Conservation (phyloP, 2,113 vertebrate species). For the Scopus umbretta region DNA sequence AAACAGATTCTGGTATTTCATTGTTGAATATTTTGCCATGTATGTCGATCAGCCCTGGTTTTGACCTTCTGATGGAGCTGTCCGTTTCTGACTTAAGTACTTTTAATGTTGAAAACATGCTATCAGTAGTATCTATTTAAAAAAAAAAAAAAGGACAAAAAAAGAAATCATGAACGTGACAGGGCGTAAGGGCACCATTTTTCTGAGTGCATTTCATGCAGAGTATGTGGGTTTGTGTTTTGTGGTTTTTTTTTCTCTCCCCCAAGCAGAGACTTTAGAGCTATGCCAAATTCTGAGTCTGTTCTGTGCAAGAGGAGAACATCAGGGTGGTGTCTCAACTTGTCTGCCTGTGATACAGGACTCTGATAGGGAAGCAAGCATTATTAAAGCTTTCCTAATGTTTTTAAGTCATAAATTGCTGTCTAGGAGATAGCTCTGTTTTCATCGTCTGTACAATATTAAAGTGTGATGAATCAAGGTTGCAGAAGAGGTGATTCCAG, state of each 20-base stretch:
- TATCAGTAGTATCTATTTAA: not conserved
- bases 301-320: not conserved
- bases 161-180: not conserved
- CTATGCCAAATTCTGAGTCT: not conserved
- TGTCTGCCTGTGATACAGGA: not conserved
- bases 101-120: too few relatives aligned
- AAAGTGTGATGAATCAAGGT: not conserved
- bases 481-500: not conserved
- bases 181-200: not conserved
- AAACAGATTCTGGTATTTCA: not conserved
- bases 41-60: not conserved
- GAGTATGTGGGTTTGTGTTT: not conserved
- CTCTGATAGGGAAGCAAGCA: not conserved
- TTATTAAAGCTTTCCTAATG: constrained; percentile 49
- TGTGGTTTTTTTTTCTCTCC: not conserved
- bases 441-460: not conserved
- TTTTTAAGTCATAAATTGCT: constrained; percentile 22
- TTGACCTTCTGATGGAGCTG: not conserved
- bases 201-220: not conserved
- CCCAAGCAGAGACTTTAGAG: not conserved
- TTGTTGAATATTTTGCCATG: not conserved
- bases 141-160: not conserved
- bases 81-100: not conserved
- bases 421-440: not conserved
- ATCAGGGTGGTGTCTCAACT: constrained; percentile 23